Evolutionary conservation across 2,797 vertebrate genomes (phyloP).

Genomic region (Psittacula derbiana): DNA sequence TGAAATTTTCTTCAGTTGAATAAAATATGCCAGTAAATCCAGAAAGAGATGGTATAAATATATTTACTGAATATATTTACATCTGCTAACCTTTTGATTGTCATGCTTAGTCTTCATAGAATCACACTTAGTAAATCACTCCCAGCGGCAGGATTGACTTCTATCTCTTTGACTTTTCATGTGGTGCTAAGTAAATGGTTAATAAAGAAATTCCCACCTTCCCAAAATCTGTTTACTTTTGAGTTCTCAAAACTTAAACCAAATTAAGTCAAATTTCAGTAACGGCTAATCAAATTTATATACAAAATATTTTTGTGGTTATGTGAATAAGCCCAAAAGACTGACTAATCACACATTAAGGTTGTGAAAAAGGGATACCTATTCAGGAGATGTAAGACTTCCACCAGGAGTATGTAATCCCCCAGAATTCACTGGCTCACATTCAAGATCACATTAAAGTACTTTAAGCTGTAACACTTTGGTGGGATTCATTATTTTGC

Average conservation of each 20-base stretch:
- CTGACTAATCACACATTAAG: neutral
- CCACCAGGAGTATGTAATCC: neutral
- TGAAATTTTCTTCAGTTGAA: conserved; percentile 28
- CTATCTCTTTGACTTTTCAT: neutral
- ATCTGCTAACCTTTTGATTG: neutral
- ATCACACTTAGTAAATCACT: neutral
- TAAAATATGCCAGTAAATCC: conserved; percentile 6
- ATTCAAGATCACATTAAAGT: neutral
- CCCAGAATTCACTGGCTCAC: neutral
- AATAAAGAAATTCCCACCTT: neutral
- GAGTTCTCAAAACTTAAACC: neutral
- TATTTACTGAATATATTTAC: neutral
- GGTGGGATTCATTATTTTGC: neutral
- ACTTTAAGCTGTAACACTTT: neutral
- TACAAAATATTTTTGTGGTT: neutral
- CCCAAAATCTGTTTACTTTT: neutral
- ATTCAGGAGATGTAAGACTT: neutral
- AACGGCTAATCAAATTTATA: neutral
- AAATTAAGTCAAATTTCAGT: neutral
- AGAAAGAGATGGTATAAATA: neutral
- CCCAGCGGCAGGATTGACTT: neutral
- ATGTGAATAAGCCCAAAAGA: neutral
- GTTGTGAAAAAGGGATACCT: neutral
- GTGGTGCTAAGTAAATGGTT: neutral
- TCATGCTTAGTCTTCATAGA: neutral